Evolutionary conservation across 1,140 invertebrate genomes (phyloP), one percentile per base, ranked within the genome.

Genomic region (Solenopsis fugax): DNA sequence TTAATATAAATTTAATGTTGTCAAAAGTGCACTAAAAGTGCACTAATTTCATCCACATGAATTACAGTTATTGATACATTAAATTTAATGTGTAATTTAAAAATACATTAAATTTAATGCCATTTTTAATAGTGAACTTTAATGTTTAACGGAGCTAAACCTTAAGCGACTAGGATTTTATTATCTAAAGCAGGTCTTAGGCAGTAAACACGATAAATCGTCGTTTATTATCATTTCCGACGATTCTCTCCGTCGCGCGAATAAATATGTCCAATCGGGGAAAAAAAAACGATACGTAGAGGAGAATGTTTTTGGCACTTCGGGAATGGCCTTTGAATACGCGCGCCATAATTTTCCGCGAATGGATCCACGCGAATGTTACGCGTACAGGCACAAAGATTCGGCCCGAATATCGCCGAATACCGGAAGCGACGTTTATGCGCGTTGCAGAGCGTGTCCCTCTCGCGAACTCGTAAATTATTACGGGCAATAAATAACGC

Each of bases 401-500:
- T 60, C 54, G 18, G 21, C n/a, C 13, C 41, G 54, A 86, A 86
- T 86, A 86, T 86, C 50, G 4, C 13, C 21, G 41, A 69, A 69
- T 24, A 69, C 21, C 62, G 75, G 75, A 69, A 86, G 64, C 62
- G 62, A 69, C 76, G 41, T 86, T 81, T 75, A 84, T 71, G 41
- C 69, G 80, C 80, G 29, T 69, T 72, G 56, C 45, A 69, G 62
- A 45, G 24, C 37, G 64, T 56, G 34, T 80, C 60, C 16, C 67
- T 72, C 76, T 65, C 81, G 50, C 45, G 29, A 65, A 54, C 58
- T 87, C 86, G 50, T 87, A 84, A 84, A 87, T 87, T 87, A 82
- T 82, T 72, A 18, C 67, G 24, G 48, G 24, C 50, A 75, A 87
- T 87, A 87, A 87, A 87, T 87, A 87, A 87, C 60, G 60, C 34